Evolutionary conservation across 2,888 invertebrate genomes (phyloP).

Genomic region (Cyclophora punctaria): DNA sequence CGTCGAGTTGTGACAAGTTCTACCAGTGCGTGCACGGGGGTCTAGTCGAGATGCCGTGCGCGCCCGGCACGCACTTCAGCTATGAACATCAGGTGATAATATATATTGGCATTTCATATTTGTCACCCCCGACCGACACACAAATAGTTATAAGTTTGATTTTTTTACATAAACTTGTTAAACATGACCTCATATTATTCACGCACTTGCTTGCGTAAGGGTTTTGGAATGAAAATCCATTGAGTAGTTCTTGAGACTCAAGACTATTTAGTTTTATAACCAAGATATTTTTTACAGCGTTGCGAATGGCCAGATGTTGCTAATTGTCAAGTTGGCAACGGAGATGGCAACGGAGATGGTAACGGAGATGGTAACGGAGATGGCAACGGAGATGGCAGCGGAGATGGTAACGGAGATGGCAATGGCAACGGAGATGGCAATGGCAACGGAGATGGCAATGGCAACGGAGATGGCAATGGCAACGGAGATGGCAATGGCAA

Average conservation of each 20-base stretch:
- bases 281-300: background rate
- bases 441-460: no score
- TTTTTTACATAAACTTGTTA: no score
- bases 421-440: no score
- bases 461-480: background rate
- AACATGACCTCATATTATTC: no score
- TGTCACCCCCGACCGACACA: background rate
- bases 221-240: no score
- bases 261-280: no score
- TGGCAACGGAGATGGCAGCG: no score
- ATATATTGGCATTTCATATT: background rate
- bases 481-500: background rate
- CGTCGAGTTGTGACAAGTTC: conserved; percentile 28
- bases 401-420: background rate
- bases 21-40: conserved; percentile 34
- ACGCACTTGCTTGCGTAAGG: no score
- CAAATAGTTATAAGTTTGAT: no score
- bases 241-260: no score
- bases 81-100: conserved; percentile 31
- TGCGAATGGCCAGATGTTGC: conserved; percentile 28
- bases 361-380: background rate
- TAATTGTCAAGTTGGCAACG: conserved; percentile 6
- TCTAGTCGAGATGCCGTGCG: conserved; percentile 23
- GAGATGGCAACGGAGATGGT: conserved; percentile 3
- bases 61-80: conserved; percentile 24